Percentiles rank a stretch among this genome's conserved stretches.
These are phyloP conservation scores for Strigamia transsilvanica DNA, from an alignment of 2,888 invertebrate genomes.

Conservation along the genomic window DNA sequence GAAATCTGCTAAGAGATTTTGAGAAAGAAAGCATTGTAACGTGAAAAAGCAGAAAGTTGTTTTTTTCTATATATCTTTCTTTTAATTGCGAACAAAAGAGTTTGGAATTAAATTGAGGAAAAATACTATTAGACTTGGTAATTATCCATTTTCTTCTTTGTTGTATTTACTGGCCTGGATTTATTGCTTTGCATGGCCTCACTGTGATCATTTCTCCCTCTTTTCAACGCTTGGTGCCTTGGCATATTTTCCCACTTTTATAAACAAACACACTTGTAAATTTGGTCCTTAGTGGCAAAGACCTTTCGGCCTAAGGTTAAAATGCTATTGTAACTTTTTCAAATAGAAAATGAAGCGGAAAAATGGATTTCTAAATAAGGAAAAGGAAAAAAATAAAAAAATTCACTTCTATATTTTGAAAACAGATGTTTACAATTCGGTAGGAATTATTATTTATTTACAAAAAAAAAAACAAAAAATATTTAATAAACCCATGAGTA, in stretches of 20 bases:
- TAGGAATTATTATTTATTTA: too few species aligned
- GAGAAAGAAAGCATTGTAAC: neutral
- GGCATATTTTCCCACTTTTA: slow-evolving; percentile 48
- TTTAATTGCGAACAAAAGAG: slow-evolving; percentile 4
- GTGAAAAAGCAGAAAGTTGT: neutral
- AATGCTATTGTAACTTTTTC: neutral
- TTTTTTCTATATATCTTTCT: neutral
- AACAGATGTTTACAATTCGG: too few species aligned
- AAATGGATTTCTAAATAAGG: neutral
- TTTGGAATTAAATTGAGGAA: slow-evolving; percentile 19
- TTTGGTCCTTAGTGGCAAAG: slow-evolving; percentile 6
- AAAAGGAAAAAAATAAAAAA: too few species aligned
- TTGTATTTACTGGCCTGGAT: slow-evolving; percentile 35
- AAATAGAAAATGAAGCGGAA: neutral
- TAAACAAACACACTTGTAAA: slow-evolving; percentile 1
- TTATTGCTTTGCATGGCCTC: slow-evolving; percentile 46
- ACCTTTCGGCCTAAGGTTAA: slow-evolving; percentile 6
- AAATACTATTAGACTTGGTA: slow-evolving; percentile 9
- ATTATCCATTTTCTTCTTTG: slow-evolving; percentile 35
- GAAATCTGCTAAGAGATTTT: neutral
- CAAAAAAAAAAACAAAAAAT: too few species aligned
- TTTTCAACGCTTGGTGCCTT: slow-evolving; percentile 46
- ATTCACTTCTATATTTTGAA: too few species aligned
- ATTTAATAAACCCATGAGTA: too few species aligned
- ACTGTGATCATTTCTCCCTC: slow-evolving; percentile 46